Base-by-base conservation (phyloP, 2,797 vertebrate species). In the Eulemur albifrons region DNA sequence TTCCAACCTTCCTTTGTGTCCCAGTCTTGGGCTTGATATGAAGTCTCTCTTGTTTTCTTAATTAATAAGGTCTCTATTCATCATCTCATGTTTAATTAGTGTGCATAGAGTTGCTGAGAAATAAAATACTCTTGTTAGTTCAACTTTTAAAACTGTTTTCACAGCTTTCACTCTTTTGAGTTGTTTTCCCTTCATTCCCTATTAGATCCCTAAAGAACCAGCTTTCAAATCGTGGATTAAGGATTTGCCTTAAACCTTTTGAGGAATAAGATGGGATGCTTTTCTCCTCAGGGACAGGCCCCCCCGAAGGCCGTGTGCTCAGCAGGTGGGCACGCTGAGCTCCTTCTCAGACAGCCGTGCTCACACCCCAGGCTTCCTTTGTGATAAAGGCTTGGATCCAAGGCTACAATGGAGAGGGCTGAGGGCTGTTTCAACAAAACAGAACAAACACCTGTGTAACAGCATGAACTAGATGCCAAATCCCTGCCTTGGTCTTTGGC, bases 41-140 rank as follows among this genome's bases (percentile, higher is more conserved):
- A 67, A n/a, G 77, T 80, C 23, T 61, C 45, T 57, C 59, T 57
- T 30, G 54, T 13, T 77, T 96, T 94, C 70, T 94, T 63, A 83
- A 61, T 79, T 48, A 38, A 54, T 57, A 48, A 52, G 30, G 32
- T 65, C 23, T 89, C 43, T 70, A 3, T 73, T 92, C 84, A 63
- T 65, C n/a, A 63, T 65, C n/a, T 79, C 50, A 6, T 70, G 67
- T 88, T 96, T 76, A 77, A 63, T 81, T 40, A 54, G 57, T 94
- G 50, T 81, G 40, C 35, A 38, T 5, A 82, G 5, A 93, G 21
- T 52, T 81, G n/a, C 83, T 72, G n/a, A 90, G 40, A 96, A 95
- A 92, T 89, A 54, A 96, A 96, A 95, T 87, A 72, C 27, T 48
- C 32, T 52, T 52, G 18, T 94, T 65, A 65, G 63, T 65, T 63